Base-by-base conservation (phyloP, 2,797 vertebrate species). In the Chromobotia macracanthus region DNA sequence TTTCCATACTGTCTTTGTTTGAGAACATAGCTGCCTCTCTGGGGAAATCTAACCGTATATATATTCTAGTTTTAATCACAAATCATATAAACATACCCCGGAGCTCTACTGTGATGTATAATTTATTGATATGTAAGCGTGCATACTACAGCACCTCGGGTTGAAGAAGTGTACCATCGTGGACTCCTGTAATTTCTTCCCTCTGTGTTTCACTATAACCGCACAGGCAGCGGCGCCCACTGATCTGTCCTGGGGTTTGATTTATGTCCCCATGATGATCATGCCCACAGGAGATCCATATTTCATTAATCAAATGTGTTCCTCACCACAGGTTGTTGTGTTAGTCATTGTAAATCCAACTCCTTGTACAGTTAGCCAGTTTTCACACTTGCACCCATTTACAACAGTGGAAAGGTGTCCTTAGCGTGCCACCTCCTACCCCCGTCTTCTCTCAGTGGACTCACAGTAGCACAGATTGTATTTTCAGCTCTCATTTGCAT, bases 291-390 rank as follows among this genome's bases (percentile, higher is more conserved):
- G 77, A 38, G 81, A 80, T 78, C 66, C 78, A 66, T 78, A 76
- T 63, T 82, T 80, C 84, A 83, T 82, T 84, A 82, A 80, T 82
- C 82, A 84, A 82, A 82, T 80, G 63, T 74, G 75, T 77, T 75
- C 56, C 18, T 75, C 78, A 44, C 61, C 41, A 23, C 58, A 44
- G 70, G 77, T 38, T 56, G 69, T 75, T 71, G 71, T 77, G 71
- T 71, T 64, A 73, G 64, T 63, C 65, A 44, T 78, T 78, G 51
- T 60, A 61, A 80, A 77, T 77, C 68, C 23, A 15, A n/a, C 7
- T n/a, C 25, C 9, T 35, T 63, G 60, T 25, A 18, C 13, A 35
- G 25, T 58, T 70, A 0, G 9, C 12, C 44, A 10, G 44, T 46
- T 46, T 46, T 55, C 53, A 55, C 53, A 55, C 53, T 55, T 55